Evolutionary conservation across 1,140 invertebrate species (phyloP), one percentile per base, ranked within the genome.

Genomic region (Zeugodacus cucurbitae): DNA sequence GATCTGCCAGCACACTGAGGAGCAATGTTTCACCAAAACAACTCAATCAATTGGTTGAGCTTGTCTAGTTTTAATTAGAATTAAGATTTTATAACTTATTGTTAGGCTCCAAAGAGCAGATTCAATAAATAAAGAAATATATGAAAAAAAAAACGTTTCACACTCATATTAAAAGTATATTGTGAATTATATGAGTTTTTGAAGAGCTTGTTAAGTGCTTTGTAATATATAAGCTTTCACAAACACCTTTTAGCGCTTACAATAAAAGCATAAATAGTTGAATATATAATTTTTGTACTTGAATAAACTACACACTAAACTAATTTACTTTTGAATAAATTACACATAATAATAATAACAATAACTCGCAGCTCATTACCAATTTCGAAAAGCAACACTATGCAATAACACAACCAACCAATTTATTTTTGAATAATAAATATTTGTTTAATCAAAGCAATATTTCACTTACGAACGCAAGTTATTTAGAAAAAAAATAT

Each of bases 361-460:
- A 74, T 74, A 74, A 41, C 70, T 74, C 14, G 34, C 41, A 82
- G 41, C 74, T 48, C 26, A 82, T 11, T 82, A 34, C 70, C 37
- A 74, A 34, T 74, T 44, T 20, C 37, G 41, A 11, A 26, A 48
- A 82, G 41, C 37, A 82, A 82, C 41, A 37, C 37, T n/a, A 74
- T 41, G 70, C 26, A 82, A 26, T 37, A 82, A 48, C 41, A 82
- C 74, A 82, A 82, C 74, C 74, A 82, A 82, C 74, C 41, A 82
- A 82, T 82, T 82, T 82, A 82, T 82, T 82, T 82, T 1, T 29
- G 10, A 1, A 37, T 82, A 82, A 54, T 48, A 82, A 82, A 44
- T 48, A 48, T 82, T 48, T 82, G 1, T 17, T 82, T 26, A 26
- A 82, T 82, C 10, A 48, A 82, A 41, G 3, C 44, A 82, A 48